These are phyloP conservation scores for Coracopsis vasa DNA, from an alignment of 2,113 vertebrate species.

Conservation along the genomic window DNA sequence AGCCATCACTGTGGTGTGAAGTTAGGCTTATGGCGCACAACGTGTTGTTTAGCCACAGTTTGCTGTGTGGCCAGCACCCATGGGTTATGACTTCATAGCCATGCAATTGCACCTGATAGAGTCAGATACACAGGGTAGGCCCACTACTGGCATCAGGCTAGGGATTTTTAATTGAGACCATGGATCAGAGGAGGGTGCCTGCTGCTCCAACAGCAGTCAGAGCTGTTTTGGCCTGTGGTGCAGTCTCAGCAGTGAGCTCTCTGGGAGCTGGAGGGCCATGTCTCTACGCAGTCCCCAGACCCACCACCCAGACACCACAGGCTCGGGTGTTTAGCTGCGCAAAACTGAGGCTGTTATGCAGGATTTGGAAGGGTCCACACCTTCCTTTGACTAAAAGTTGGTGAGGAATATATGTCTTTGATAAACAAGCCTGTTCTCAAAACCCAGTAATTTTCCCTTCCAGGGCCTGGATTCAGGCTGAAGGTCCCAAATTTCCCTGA, in stretches of 20 bases:
- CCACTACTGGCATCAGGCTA: not conserved
- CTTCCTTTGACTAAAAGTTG: accelerated
- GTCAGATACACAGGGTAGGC: not conserved
- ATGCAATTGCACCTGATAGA: not conserved
- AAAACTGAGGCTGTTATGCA: not conserved
- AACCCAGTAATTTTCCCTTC: accelerated
- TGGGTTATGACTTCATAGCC: not conserved
- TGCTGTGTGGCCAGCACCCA: not conserved
- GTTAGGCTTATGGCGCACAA: not conserved
- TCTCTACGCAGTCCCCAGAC: not conserved
- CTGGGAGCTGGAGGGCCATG: not conserved
- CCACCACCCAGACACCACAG: not conserved
- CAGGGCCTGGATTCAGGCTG: not conserved
- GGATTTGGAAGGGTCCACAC: not conserved
- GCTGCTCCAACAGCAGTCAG: not conserved
- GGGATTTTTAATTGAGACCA: not conserved
- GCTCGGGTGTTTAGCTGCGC: not conserved
- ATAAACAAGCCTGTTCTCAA: not conserved
- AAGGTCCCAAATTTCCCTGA: not conserved
- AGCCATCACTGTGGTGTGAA: not conserved
- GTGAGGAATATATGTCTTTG: not conserved
- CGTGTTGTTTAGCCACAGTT: not conserved
- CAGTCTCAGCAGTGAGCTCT: not conserved
- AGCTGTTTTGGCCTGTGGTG: not conserved
- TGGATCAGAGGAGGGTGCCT: not conserved